A percentile compares a stretch with the other conserved stretches of the same genome.
Conservation (phyloP, 1,140 invertebrate species). For the Artemia franciscana region DNA sequence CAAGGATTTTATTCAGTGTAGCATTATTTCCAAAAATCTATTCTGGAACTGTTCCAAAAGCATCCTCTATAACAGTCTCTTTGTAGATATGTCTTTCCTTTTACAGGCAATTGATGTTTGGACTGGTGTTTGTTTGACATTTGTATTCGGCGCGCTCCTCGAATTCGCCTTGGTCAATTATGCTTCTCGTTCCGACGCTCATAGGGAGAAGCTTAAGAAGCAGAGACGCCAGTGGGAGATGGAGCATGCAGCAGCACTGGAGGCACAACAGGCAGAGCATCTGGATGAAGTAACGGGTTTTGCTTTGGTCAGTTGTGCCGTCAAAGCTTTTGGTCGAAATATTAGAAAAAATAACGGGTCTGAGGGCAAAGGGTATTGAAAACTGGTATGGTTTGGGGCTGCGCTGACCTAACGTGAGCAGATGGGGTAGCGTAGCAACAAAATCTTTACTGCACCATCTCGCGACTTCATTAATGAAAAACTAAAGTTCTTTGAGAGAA, state of each 20-base stretch:
- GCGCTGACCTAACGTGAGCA: no score
- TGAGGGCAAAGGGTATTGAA: not conserved
- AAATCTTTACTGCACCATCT: no score
- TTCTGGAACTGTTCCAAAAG: no score
- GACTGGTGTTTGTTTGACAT: constrained; percentile 30
- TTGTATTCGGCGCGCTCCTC: constrained; percentile 29
- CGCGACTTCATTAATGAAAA: no score
- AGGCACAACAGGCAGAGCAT: constrained; percentile 8
- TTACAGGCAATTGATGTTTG: constrained; percentile 27
- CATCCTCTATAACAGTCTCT: no score
- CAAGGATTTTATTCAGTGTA: no score
- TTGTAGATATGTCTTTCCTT: constrained; percentile 12
- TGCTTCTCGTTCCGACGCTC: constrained; percentile 24
- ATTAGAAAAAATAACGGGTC: not conserved
- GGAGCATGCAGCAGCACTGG: constrained; percentile 16
- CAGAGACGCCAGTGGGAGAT: constrained; percentile 18
- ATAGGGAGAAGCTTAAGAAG: constrained; percentile 18
- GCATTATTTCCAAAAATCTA: no score
- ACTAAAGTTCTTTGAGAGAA: no score
- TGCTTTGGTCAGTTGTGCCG: constrained; percentile 14
- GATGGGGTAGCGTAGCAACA: no score
- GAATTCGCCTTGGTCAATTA: constrained; percentile 34
- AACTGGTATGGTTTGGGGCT: not conserved
- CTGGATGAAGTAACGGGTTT: constrained; percentile 13
- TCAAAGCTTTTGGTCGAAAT: not conserved